Evolutionary conservation across 2,888 invertebrate species (phyloP), one percentile per base, ranked within the genome.

Genomic region (Melanostoma mellinum): DNA sequence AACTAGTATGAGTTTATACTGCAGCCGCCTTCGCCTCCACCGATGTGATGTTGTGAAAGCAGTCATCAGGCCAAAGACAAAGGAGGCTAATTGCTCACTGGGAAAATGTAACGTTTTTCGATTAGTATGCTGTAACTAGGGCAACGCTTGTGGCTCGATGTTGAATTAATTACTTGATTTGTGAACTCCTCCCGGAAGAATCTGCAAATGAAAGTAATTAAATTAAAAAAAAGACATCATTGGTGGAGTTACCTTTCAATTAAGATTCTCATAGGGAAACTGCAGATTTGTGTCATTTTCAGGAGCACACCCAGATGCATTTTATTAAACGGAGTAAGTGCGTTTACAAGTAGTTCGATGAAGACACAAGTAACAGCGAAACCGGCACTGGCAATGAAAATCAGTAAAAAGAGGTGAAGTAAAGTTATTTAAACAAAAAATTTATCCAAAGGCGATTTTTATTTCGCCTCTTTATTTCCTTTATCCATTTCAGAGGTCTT

Each of bases 21-120:
- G n/a, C 50, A 20, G 10, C 33, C 40, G 6, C 5, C 20, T n/a
- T n/a, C 32, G 8, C 38, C n/a, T 1, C 36, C 53, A 3, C 50
- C 20, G 20, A 35, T 10, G 60, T 42, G 42, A 50, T 46, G 50
- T 78, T 84, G 84, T 71, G 84, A 84, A 84, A 84, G 82, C 84
- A 74, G 74, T 78, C 72, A 77, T 69, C 56, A 63, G 77, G 82
- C 73, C 69, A 74, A 44, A 72, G 74, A 78, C 78, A 84, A 84
- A 84, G 84, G 52, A 78, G 84, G 84, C 78, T 84, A 84, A 84
- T 84, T 78, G 78, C 61, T 61, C 20, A 32, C 52, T 84, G 73
- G 78, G 84, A 82, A 77, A 68, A 52, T 42, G 68, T 71, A 69
- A 73, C 63, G 75, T 75, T 75, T 75, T 79, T 38, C 73, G 60